Percentiles rank a stretch among this genome's conserved stretches.
phyloP scores from a whole-genome alignment of 2,113 vertebrate genomes.

The Plecotus auritus region DNA sequence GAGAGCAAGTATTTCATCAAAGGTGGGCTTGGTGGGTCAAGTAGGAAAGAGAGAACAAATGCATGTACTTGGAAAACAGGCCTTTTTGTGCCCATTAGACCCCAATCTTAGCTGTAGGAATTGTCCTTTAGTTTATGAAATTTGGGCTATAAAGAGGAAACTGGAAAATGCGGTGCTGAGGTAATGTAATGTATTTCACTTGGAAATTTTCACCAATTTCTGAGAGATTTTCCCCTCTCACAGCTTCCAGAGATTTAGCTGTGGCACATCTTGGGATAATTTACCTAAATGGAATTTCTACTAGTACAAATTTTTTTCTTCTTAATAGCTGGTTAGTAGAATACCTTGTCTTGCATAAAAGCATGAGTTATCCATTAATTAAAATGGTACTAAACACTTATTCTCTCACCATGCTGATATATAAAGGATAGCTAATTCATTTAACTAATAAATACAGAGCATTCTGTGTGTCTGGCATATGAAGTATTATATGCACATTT shows the following conservation, averaged over 20 bases:
- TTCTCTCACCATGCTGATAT: not conserved
- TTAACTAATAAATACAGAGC: not conserved
- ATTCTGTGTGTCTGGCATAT: not conserved
- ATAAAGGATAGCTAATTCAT: not conserved
- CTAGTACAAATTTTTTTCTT: not conserved
- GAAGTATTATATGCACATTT: not conserved
- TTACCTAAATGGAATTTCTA: conserved; percentile 44
- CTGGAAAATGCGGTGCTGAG: conserved; percentile 28
- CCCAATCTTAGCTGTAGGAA: not conserved
- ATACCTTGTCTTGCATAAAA: not conserved
- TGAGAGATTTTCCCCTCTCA: not conserved
- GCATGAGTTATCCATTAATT: not conserved
- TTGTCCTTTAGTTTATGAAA: conserved; percentile 52
- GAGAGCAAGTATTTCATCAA: not conserved
- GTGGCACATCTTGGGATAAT: conserved; percentile 21
- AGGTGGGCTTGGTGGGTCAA: not conserved
- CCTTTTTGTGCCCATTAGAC: not conserved
- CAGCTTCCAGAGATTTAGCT: conserved; percentile 4
- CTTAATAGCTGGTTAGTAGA: not conserved
- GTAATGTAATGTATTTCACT: conserved; percentile 3
- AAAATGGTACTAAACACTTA: not conserved
- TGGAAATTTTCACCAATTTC: not conserved
- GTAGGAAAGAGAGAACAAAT: not conserved
- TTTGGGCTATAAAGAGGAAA: conserved; percentile 17
- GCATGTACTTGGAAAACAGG: conserved; percentile 6